Base-by-base conservation (phyloP, 2,113 vertebrate species). In the Lepus europaeus region DNA sequence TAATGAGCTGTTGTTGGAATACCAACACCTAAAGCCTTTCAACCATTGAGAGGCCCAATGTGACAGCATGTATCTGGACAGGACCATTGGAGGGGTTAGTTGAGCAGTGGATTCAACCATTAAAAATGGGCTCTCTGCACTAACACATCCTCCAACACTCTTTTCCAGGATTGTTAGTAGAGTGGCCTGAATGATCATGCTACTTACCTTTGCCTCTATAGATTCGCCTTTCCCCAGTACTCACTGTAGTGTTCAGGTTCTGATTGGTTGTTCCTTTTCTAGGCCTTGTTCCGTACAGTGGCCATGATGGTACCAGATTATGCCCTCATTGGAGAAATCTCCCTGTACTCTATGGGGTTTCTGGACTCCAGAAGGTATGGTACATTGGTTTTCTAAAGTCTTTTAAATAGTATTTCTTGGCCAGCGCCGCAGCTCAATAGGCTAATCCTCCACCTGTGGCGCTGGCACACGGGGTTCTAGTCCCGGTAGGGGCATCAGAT, bases 251-350 rank as follows among this genome's bases (percentile, higher is more conserved):
- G 13, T 33, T 73, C 31, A 2, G 20, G 7, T 10, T 96, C 76
- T 12, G n/a, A 88, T 23, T 22, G 2, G 9, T 94, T 96, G 7
- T 84, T 96, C 93, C 93, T 90, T 96, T 96, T 66, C 69, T 53
- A 99, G 99, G 99, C 99, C 66, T 98, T 99, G 80, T 99, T 99
- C 95, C 98, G 99, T 87, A 99, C 99, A 23, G 99, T 99, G 92
- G 99, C 99, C 59, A 99, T 99, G 99, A 99, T 99, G 99, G 99
- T 99, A 11, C 99, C 99, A 87, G 99, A 99, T 98, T 99, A 99
- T 70, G 98, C 98, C 88, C 98, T 99, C 84, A 99, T 99, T 98
- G 99, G 99, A 83, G 99, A 99, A 98, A 99, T 99, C 94, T 99
- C 99, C 2, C 98, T 99, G 51, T 99, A 99, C 96, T 99, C 99